Conservation (phyloP, 2,113 vertebrate species). For the Fulica atra region DNA sequence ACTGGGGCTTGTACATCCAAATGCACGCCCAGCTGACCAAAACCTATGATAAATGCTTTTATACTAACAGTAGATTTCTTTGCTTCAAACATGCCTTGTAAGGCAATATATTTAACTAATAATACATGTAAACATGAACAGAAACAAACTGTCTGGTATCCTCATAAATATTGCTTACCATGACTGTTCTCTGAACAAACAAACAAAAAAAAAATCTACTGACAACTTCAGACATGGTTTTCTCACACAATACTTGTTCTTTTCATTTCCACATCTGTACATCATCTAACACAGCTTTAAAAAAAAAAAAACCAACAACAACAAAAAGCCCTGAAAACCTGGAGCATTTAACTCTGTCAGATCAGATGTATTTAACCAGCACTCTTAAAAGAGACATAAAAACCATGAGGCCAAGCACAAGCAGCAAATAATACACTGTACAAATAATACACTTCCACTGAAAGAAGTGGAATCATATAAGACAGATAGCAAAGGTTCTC, state of each 20-base stretch:
- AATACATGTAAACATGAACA: background rate
- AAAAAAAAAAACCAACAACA: background rate
- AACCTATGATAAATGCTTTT: background rate
- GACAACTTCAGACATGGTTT: background rate
- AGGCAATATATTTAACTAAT: background rate
- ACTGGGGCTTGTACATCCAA: background rate
- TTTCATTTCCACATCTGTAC: constrained; percentile 40
- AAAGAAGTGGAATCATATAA: background rate
- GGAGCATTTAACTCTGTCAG: background rate
- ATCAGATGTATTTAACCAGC: constrained; percentile 11
- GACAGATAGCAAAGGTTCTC: background rate
- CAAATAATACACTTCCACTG: too few relatives aligned
- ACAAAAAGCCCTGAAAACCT: background rate
- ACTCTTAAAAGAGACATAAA: background rate
- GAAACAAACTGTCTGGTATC: background rate
- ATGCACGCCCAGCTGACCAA: background rate
- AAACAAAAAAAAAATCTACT: background rate
- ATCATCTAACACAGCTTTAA: constrained; percentile 3
- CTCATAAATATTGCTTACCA: background rate
- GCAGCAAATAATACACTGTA: background rate
- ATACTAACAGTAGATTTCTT: background rate
- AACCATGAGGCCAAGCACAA: background rate
- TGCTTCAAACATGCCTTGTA: background rate
- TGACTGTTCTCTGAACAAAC: background rate
- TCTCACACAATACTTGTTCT: background rate